Percentiles rank a stretch among this genome's conserved stretches.
phyloP scores from a whole-genome alignment of 2,888 invertebrate species.

The Minunthozetes semirufus region DNA sequence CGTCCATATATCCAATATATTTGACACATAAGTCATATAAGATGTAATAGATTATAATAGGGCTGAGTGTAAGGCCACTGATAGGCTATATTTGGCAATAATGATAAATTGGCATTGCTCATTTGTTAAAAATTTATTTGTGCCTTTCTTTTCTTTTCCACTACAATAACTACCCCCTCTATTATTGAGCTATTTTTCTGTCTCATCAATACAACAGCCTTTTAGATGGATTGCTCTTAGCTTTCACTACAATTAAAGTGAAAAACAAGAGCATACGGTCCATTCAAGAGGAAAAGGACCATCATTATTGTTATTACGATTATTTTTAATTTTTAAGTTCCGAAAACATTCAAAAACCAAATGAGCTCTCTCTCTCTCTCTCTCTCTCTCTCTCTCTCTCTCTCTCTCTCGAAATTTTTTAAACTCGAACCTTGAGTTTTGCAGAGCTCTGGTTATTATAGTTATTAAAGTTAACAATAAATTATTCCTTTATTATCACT shows the following conservation, averaged over 20 bases:
- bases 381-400: no score
- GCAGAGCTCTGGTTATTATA: neutral
- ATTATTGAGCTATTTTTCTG: neutral
- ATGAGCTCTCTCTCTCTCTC: no score
- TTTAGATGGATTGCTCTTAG: neutral
- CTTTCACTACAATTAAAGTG: no score
- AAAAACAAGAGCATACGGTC: no score
- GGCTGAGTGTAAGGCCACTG: neutral
- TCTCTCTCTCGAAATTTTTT: no score
- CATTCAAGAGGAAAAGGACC: neutral
- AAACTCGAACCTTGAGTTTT: no score
- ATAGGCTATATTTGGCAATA: constrained; percentile 3
- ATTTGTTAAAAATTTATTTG: neutral
- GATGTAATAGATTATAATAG: neutral
- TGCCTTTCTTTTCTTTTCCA: neutral
- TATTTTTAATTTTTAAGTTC: neutral
- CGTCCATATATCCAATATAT: neutral
- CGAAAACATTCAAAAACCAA: neutral
- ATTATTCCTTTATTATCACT: constrained; percentile 9
- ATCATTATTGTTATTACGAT: neutral
- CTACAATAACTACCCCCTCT: neutral
- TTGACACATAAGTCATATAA: neutral
- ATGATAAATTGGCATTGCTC: constrained; percentile 1
- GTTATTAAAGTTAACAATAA: constrained; percentile 5
- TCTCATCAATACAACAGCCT: neutral